Base-by-base conservation (phyloP, 2,797 vertebrate genomes). In the Rhynchonycteris naso region DNA sequence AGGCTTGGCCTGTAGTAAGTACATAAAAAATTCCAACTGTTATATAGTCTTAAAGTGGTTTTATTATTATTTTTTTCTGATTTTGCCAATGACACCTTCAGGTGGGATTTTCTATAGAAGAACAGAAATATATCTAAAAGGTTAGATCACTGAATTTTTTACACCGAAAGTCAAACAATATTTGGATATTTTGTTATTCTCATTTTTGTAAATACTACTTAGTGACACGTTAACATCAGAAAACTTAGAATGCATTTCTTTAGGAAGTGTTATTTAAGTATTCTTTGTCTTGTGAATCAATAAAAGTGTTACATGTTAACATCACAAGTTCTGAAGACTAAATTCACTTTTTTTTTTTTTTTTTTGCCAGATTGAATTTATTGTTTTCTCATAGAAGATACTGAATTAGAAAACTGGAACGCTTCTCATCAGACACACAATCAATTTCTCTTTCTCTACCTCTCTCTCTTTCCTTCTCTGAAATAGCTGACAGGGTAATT, bases 191-290 rank as follows among this genome's bases (percentile, higher is more conserved):
- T 16, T 58, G 0, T 83, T 91, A 54, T 66, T 30, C 63, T 93
- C 30, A 68, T 33, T 94, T 66, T 56, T 92, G 13, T 80, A 81
- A 91, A 71, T 88, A 90, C 47, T 80, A 26, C 43, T 84, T 94
- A 65, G 9, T 89, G 35, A 52, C 21, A 30, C 30, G 87, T 82
- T 61, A 79, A 76, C 28, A 33, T 83, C 15, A 59, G 47, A 90
- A 88, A 87, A 69, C 5, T 47, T 80, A 24, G 66, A 78, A 83
- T 28, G 15, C 8, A 69, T 63, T 80, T 95, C 14, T 72, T 56
- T 50, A 80, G 22, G 28, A 81, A 52, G 18, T 80, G 13, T 83
- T 87, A 28, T 87, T 79, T 35, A 88, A 81, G 7, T 43, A 13
- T 61, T 82, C 11, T 65, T 89, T 90, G 35, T 92, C 10, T 10